A percentile compares a stretch with the other conserved stretches of the same genome.
phyloP scores from a whole-genome alignment of 64 coral and sea anemone species.

The Montipora foliosa region DNA sequence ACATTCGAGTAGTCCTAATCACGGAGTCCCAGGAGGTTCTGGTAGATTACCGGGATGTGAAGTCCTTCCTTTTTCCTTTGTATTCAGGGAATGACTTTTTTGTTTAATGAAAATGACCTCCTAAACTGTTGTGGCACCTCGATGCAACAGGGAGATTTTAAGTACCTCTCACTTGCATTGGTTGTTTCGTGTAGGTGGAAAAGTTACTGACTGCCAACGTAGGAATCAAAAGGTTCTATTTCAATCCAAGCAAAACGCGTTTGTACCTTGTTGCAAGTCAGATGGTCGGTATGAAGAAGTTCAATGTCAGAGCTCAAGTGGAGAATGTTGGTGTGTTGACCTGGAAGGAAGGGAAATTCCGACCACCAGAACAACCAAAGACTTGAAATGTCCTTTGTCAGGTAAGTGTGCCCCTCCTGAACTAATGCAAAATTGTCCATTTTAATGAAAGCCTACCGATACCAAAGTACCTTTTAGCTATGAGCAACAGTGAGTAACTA shows the following conservation, averaged over 20 bases:
- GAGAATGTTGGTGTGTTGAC: conserved; percentile 87
- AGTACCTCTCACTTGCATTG: too few relatives aligned
- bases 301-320: conserved; percentile 65
- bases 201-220: conserved; percentile 56
- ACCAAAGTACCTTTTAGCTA: not conserved
- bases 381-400: conserved; percentile 60
- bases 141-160: too few relatives aligned
- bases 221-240: conserved; percentile 26
- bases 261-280: conserved; percentile 69
- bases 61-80: too few relatives aligned
- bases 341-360: conserved; percentile 63
- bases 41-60: too few relatives aligned
- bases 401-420: not conserved
- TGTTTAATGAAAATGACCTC: too few relatives aligned
- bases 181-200: conserved; percentile 17
- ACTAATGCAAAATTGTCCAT: not conserved
- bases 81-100: too few relatives aligned
- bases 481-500: too few relatives aligned
- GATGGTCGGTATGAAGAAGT: conserved; percentile 91
- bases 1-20: too few relatives aligned
- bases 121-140: too few relatives aligned
- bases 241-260: not conserved
- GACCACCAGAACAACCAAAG: conserved; percentile 53
- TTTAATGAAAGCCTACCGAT: not conserved
- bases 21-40: too few relatives aligned